These are phyloP conservation scores for Labrus mixtus DNA, from an alignment of 2,113 vertebrate species.

Conservation along the genomic window DNA sequence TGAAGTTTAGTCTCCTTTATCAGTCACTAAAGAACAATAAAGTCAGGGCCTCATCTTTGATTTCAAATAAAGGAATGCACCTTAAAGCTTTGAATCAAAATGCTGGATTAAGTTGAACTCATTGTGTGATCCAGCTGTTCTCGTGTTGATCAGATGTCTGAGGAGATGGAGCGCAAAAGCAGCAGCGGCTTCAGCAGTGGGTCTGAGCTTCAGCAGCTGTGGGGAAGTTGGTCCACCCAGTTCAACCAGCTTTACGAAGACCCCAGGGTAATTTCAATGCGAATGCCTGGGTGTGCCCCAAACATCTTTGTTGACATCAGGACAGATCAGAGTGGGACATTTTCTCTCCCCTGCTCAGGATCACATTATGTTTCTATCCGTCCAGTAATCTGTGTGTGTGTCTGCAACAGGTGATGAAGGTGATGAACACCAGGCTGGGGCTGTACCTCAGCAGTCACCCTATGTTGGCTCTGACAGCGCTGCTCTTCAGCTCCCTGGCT, in stretches of 20 bases:
- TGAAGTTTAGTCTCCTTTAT: neutral
- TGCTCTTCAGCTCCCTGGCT: constrained; percentile 86
- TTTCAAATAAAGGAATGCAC: neutral
- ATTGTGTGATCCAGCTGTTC: neutral
- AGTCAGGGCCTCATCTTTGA: neutral
- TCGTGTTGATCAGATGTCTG: neutral
- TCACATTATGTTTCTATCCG: neutral
- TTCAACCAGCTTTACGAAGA: constrained; percentile 49
- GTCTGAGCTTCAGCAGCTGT: constrained; percentile 37
- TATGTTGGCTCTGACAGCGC: constrained; percentile 82
- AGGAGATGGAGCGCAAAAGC: constrained; percentile 44
- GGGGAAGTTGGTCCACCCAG: constrained; percentile 26
- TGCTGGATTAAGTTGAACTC: neutral
- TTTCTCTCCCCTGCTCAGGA: too few species aligned
- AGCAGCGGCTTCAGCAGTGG: neutral
- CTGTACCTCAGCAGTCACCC: constrained; percentile 88
- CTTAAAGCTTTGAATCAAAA: neutral
- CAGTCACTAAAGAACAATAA: neutral
- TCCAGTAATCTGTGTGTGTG: constrained; percentile 4
- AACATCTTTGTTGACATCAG: neutral
- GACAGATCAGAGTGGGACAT: neutral
- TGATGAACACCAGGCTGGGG: constrained; percentile 86
- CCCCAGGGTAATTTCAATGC: constrained; percentile 57
- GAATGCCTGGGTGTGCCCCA: too few species aligned
- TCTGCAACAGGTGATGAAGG: constrained; percentile 81